phyloP scores from a whole-genome alignment of 2,888 invertebrate genomes.

The Cephalotes varians region DNA sequence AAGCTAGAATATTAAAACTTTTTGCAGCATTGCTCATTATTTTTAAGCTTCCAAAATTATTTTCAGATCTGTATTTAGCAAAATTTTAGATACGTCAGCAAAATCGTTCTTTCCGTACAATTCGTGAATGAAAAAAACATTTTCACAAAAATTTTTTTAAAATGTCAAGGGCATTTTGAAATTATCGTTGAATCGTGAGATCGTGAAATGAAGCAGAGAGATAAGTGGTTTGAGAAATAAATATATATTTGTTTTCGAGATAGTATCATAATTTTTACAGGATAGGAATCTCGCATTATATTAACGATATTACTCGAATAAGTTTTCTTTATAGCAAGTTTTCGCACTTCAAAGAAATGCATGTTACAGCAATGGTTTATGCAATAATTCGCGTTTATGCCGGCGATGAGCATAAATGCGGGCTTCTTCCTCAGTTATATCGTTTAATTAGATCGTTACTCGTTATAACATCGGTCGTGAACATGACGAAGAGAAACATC shows the following conservation, averaged over 20 bases:
- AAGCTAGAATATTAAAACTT: no score
- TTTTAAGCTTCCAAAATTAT: no score
- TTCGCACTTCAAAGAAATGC: background rate
- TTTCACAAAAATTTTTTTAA: background rate
- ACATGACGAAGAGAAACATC: conserved; percentile 8
- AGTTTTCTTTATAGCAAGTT: background rate
- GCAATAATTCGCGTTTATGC: conserved; percentile 14
- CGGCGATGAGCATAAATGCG: background rate
- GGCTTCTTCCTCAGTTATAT: background rate
- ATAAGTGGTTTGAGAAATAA: background rate
- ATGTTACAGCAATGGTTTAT: background rate
- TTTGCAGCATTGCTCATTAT: no score
- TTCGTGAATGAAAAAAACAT: background rate
- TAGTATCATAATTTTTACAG: background rate
- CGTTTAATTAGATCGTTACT: conserved; percentile 14
- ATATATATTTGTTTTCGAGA: background rate
- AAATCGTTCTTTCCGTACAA: no score
- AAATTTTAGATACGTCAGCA: no score
- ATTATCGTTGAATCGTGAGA: background rate
- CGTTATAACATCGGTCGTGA: background rate
- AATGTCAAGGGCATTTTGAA: background rate
- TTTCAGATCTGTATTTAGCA: no score
- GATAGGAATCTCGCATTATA: background rate
- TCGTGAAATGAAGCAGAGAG: background rate
- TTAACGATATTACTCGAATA: background rate